Conservation (phyloP, 37 sponge, comb jelly and placozoan species). For the Petrosia ficiformis region DNA sequence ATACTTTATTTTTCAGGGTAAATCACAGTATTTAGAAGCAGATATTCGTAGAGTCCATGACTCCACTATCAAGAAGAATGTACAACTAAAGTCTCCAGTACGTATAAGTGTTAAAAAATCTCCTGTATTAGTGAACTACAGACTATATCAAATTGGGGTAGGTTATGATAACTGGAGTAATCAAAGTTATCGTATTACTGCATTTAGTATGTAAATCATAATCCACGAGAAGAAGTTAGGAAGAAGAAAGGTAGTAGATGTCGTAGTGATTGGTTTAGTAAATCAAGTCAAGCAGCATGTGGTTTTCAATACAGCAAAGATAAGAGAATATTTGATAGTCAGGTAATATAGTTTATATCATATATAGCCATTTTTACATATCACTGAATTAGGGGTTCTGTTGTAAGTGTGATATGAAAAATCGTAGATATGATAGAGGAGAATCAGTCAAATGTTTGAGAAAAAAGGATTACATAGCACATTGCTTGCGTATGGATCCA, state of each 20-base stretch:
- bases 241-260: slow-evolving; percentile 24
- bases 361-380: too few species aligned
- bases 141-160: slow-evolving; percentile 71
- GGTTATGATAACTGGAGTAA: slow-evolving; percentile 8
- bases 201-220: slow-evolving; percentile 43
- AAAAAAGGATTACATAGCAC: slow-evolving; percentile 6
- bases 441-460: slow-evolving; percentile 12
- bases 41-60: slow-evolving; percentile 48
- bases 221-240: slow-evolving; percentile 42
- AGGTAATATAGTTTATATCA: slow-evolving; percentile 22
- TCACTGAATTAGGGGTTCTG: slow-evolving; percentile 56
- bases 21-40: slow-evolving; percentile 66
- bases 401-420: slow-evolving; percentile 37
- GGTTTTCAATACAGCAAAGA: slow-evolving; percentile 36
- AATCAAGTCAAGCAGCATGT: slow-evolving; percentile 35
- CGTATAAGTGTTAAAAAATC: slow-evolving; percentile 70
- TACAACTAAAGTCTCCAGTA: slow-evolving; percentile 64
- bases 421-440: slow-evolving; percentile 17
- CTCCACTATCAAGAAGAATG: slow-evolving; percentile 31
- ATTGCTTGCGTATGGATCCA: slow-evolving; percentile 61
- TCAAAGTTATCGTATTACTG: not conserved
- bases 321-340: slow-evolving; percentile 78
- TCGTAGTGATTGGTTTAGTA: slow-evolving; percentile 63
- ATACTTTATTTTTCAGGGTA: slow-evolving; percentile 41
- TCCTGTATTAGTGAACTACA: slow-evolving; percentile 57